Evolutionary conservation across 2,113 vertebrate species (phyloP), one percentile per base, ranked within the genome.

Genomic region (Eptesicus fuscus): DNA sequence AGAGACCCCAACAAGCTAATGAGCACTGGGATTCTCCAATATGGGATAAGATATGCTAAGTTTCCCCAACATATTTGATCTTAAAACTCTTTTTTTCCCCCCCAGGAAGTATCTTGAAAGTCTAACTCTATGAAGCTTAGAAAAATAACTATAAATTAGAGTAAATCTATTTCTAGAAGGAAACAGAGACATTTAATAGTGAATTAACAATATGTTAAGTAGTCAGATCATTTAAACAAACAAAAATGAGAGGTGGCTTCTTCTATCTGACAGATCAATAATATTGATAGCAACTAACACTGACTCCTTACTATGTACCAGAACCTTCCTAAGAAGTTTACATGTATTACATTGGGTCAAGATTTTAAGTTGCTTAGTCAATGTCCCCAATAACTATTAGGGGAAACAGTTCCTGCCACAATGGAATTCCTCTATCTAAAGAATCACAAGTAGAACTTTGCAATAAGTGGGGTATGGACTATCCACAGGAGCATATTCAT

Each of bases 101-200:
- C 70, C 70, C 70, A 86, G 71, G 32, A 37, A 90, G 37, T 37
- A 94, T 84, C 37, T 76, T 94, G 4, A 92, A 92, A 94, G 56
- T 47, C 59, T 80, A 90, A 82, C 91, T 51, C 20, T 77, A 80
- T 20, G 44, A 63, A 91, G 37, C 37, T 91, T 82, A 70, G 7
- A n/a, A 59, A 88, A 92, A 70, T 4, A 88, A 61, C 76, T 61
- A 76, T 79, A 96, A 94, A 83, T 78, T 53, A 85, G n/a, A 84
- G 5, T 65, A 70, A 11, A 78, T 44, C 4, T 91, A 84, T 70
- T 94, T 94, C 53, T 93, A 47, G 74, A 74, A 74, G 35, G 59
- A 88, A 88, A 73, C 17, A 13, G 61, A 67, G 49, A 74, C 4
- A 94, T 83, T 90, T 93, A 92, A 63, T 14, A 83, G 53, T 90